These are phyloP conservation scores for Drosophila melanosoma DNA, from an alignment of 2,888 invertebrate genomes.

Conservation along the genomic window DNA sequence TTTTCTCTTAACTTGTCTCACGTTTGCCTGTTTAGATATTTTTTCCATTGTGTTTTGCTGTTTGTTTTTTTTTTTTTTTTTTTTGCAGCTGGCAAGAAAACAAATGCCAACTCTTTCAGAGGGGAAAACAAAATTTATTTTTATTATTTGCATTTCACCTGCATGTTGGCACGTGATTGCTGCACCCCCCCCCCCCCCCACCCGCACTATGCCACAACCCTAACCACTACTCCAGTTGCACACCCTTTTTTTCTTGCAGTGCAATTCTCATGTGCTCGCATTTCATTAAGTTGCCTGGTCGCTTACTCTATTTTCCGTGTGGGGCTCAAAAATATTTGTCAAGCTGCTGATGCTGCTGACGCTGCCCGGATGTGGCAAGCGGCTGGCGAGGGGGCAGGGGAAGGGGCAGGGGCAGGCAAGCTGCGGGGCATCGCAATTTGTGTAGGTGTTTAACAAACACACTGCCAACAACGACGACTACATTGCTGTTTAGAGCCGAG, in stretches of 20 bases:
- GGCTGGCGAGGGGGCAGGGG: not conserved
- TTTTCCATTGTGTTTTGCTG: slow-evolving; percentile 20
- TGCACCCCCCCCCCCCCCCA: slow-evolving; percentile 18
- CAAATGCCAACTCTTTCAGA: slow-evolving; percentile 42
- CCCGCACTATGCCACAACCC: not conserved
- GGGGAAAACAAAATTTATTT: slow-evolving; percentile 77
- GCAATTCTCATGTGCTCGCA: slow-evolving; percentile 57
- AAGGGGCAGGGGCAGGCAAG: not conserved
- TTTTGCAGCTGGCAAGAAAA: slow-evolving; percentile 25
- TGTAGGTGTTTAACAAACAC: slow-evolving; percentile 79
- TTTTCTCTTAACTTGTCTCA: slow-evolving; percentile 45
- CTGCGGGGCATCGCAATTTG: slow-evolving; percentile 42
- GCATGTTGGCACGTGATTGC: slow-evolving; percentile 80
- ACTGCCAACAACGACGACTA: slow-evolving; percentile 46
- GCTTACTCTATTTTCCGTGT: slow-evolving; percentile 43
- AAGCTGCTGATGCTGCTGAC: slow-evolving; percentile 35
- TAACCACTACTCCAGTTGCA: not conserved
- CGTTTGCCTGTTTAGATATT: slow-evolving; percentile 62
- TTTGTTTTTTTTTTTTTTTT: slow-evolving; percentile 16
- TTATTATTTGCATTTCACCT: slow-evolving; percentile 79
- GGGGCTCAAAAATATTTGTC: slow-evolving; percentile 70
- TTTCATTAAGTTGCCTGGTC: slow-evolving; percentile 65
- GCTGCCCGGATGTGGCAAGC: slow-evolving; percentile 1
- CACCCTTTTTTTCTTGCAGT: slow-evolving; percentile 1
- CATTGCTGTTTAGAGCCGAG: slow-evolving; percentile 69